Conservation (phyloP, 2,797 vertebrate genomes). For the Aeoliscus strigatus region DNA sequence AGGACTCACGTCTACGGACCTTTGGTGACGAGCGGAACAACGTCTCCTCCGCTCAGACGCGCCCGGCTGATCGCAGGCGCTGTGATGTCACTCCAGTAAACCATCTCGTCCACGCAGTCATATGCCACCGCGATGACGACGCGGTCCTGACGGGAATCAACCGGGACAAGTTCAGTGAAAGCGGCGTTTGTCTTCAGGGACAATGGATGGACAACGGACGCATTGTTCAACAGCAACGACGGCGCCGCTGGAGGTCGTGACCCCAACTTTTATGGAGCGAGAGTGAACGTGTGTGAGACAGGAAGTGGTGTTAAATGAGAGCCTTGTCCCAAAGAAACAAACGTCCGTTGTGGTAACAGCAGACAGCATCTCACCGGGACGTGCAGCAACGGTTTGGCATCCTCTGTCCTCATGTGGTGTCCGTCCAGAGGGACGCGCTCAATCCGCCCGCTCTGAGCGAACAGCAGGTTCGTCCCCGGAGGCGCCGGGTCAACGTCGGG, state of each 20-base stretch:
- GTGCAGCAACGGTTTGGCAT: conserved; percentile 82
- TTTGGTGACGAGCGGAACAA: conserved; percentile 75
- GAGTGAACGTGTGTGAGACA: too few relatives aligned
- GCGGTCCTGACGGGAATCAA: conserved; percentile 71
- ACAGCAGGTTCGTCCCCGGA: conserved; percentile 82
- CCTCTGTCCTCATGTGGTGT: conserved; percentile 73
- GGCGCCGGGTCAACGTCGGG: conserved; percentile 79
- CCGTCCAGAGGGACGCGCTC: conserved; percentile 83
- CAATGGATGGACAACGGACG: too few relatives aligned
- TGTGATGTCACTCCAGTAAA: conserved; percentile 93
- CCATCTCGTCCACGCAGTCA: conserved; percentile 85
- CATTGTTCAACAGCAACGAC: too few relatives aligned
- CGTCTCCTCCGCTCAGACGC: conserved; percentile 77
- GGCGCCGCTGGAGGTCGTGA: too few relatives aligned
- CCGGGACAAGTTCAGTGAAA: not conserved
- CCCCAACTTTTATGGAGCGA: too few relatives aligned
- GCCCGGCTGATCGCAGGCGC: conserved; percentile 84
- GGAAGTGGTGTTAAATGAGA: not conserved
- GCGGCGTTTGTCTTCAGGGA: not conserved
- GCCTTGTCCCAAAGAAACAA: not conserved
- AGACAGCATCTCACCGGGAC: conserved; percentile 83
- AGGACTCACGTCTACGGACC: conserved; percentile 52
- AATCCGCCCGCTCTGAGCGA: conserved; percentile 89
- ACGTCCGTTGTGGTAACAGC: too few relatives aligned
- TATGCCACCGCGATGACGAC: conserved; percentile 88